phyloP scores from a whole-genome alignment of 2,888 invertebrate genomes.

The Fragum sueziense region DNA sequence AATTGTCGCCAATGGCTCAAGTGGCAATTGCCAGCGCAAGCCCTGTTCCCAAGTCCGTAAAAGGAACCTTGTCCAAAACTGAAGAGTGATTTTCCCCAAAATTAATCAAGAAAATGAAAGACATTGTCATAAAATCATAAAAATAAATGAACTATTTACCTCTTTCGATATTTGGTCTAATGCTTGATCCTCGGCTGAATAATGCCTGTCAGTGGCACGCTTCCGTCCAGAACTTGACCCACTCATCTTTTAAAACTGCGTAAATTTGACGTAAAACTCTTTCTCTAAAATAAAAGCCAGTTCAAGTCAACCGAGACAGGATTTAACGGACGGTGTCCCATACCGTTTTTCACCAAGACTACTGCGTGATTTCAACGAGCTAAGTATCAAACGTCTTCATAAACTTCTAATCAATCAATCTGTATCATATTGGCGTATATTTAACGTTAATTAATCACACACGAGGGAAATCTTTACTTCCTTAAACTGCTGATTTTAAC shows the following conservation, averaged over 20 bases:
- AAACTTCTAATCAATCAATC: neutral
- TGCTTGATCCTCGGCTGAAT: constrained; percentile 97
- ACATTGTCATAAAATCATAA: neutral
- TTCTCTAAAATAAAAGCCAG: neutral
- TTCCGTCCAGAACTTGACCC: constrained; percentile 43
- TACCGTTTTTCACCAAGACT: neutral
- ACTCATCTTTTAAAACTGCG: neutral
- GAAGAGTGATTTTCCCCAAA: neutral
- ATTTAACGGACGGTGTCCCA: neutral
- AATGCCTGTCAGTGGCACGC: constrained; percentile 88
- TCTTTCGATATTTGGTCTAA: constrained; percentile 98
- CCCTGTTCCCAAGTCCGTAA: neutral
- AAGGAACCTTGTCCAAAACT: neutral
- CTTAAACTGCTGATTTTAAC: constrained; percentile 41
- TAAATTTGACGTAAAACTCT: neutral
- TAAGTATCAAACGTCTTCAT: neutral
- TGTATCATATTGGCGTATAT: neutral
- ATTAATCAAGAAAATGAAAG: neutral
- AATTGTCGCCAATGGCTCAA: too few species aligned
- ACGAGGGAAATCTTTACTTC: constrained; percentile 36
- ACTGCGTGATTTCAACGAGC: neutral
- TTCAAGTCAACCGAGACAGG: neutral
- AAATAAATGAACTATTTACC: too few species aligned
- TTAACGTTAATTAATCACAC: neutral
- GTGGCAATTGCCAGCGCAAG: too few species aligned